Percentiles rank a stretch among this genome's conserved stretches.
Evolutionary conservation across 1,140 invertebrate genomes (phyloP).

Genomic region (Berghia stephanieae): DNA sequence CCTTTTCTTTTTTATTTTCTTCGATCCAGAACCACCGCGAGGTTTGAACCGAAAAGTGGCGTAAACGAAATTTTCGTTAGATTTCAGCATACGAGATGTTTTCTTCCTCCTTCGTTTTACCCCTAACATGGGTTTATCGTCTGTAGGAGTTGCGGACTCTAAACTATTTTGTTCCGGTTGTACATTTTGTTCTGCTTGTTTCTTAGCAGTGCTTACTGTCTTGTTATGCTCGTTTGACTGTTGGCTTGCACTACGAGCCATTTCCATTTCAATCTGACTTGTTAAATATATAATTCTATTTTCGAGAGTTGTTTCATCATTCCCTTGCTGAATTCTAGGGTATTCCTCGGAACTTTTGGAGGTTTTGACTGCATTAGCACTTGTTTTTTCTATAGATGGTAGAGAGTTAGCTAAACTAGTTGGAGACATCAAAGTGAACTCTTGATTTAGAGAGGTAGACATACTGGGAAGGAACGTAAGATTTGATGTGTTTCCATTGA

Average conservation of each 20-base stretch:
- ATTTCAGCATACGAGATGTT: slow-evolving; percentile 50
- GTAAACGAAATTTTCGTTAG: slow-evolving; percentile 53
- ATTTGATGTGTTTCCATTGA: too few species aligned
- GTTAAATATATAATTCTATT: slow-evolving; percentile 16
- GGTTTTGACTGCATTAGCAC: too few species aligned
- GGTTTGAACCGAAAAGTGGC: slow-evolving; percentile 53
- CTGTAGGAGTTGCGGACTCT: not conserved
- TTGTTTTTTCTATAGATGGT: too few species aligned
- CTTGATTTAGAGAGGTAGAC: too few species aligned
- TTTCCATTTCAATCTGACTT: slow-evolving; percentile 6
- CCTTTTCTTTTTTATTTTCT: slow-evolving; percentile 13
- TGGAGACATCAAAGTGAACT: too few species aligned
- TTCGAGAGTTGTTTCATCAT: slow-evolving; percentile 10
- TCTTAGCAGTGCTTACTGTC: not conserved
- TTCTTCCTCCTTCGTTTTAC: slow-evolving; percentile 48
- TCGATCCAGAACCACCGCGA: not conserved
- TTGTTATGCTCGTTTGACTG: not conserved
- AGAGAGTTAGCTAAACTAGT: too few species aligned
- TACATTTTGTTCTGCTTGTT: not conserved
- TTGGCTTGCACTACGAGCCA: not conserved
- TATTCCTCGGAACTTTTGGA: too few species aligned
- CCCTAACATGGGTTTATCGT: not conserved
- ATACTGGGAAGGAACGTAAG: too few species aligned
- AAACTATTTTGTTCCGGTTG: not conserved
- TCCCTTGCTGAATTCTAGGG: too few species aligned